These are phyloP conservation scores for Timandra comae DNA, from an alignment of 2,888 invertebrate species.

Conservation along the genomic window DNA sequence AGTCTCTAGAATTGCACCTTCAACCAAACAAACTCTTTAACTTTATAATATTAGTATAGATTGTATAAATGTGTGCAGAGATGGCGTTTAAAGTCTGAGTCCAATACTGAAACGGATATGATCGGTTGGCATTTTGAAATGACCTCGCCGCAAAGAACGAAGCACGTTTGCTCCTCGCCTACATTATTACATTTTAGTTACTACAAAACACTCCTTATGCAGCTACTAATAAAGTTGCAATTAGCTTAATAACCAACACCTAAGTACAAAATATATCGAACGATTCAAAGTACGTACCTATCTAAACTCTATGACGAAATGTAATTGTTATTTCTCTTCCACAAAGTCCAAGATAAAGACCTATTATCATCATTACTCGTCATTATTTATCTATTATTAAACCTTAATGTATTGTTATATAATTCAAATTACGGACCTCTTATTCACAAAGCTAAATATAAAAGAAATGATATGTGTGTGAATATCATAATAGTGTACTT, in stretches of 20 bases:
- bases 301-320: slow-evolving; percentile 55
- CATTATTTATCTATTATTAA: slow-evolving; percentile 13
- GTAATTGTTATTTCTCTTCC: slow-evolving; percentile 14
- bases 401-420: slow-evolving; percentile 10
- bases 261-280: slow-evolving; percentile 30
- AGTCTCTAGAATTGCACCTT: no score
- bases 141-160: slow-evolving; percentile 60
- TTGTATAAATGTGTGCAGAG: no score
- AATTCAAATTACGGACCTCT: slow-evolving; percentile 9
- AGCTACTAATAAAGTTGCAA: slow-evolving; percentile 15
- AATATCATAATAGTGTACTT: slow-evolving; percentile 2
- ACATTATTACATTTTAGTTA: slow-evolving; percentile 25
- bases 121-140: slow-evolving; percentile 58
- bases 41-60: no score
- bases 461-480: slow-evolving; percentile 1
- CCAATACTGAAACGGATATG: slow-evolving; percentile 58
- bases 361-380: slow-evolving; percentile 13
- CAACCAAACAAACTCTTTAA: no score
- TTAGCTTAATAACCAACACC: slow-evolving; percentile 22
- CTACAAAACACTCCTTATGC: slow-evolving; percentile 26
- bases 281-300: slow-evolving; percentile 35
- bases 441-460: slow-evolving; percentile 4
- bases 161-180: slow-evolving; percentile 44
- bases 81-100: no score
- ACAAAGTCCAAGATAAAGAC: slow-evolving; percentile 7